Evolutionary conservation across 1,140 invertebrate species (phyloP).

Genomic region (Lordiphosa clarofinis): DNA sequence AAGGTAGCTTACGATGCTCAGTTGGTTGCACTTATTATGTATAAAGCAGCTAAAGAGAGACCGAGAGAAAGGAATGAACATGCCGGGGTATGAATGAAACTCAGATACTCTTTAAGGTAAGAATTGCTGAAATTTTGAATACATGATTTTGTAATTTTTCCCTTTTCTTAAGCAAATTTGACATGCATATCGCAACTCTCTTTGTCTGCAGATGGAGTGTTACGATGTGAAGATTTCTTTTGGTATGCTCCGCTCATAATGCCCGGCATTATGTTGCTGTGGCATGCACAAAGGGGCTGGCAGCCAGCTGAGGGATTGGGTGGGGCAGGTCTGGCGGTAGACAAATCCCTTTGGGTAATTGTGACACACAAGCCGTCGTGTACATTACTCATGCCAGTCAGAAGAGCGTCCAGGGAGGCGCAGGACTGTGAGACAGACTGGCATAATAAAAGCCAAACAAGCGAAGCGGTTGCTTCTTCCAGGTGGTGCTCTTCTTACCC

Average conservation of each 20-base stretch:
- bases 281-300: constrained; percentile 13
- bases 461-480: constrained; percentile 12
- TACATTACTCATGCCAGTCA: constrained; percentile 17
- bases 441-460: constrained; percentile 28
- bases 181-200: not conserved
- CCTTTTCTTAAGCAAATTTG: not conserved
- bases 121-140: too few relatives aligned
- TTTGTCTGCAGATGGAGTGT: not conserved
- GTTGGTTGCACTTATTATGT: constrained; percentile 21
- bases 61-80: not conserved
- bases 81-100: not conserved
- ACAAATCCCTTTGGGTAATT: constrained; percentile 27
- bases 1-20: constrained; percentile 12
- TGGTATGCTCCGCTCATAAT: constrained; percentile 6
- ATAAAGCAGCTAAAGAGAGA: constrained; percentile 1
- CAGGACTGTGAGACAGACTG: constrained; percentile 1
- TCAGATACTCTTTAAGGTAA: not conserved
- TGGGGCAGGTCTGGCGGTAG: constrained; percentile 5
- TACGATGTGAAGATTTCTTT: constrained; percentile 6
- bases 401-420: not conserved
- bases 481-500: not conserved
- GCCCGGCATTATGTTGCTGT: constrained; percentile 15
- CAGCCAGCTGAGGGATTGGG: not conserved
- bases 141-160: not conserved
- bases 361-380: constrained; percentile 24